Conservation (phyloP, 2,113 vertebrate genomes). For the Indicator maculatus region DNA sequence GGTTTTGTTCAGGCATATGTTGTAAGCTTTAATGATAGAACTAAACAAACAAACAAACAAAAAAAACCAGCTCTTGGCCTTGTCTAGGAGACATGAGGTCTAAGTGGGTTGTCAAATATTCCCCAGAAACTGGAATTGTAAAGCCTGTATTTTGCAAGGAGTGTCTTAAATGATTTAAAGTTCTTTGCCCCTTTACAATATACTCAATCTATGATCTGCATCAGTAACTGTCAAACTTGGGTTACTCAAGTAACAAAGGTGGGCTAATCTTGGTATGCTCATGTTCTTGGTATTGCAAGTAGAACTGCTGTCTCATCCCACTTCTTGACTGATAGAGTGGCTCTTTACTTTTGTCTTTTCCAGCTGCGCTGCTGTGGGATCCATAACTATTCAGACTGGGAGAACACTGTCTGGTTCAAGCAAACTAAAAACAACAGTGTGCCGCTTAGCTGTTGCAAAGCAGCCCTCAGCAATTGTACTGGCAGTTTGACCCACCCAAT, state of each 20-base stretch:
- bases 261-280: neutral
- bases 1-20: neutral
- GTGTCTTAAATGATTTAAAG: neutral
- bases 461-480: conserved; percentile 86
- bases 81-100: neutral
- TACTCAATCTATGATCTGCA: neutral
- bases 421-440: conserved; percentile 95
- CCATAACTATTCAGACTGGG: conserved; percentile 95
- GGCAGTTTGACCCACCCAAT: conserved; percentile 85
- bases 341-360: neutral
- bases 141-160: neutral
- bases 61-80: neutral
- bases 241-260: neutral
- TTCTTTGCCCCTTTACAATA: neutral
- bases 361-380: conserved; percentile 96
- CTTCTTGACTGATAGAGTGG: neutral
- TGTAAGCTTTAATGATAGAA: neutral
- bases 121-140: neutral
- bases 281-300: neutral
- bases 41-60: neutral
- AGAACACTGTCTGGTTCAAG: conserved; percentile 91
- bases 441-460: conserved; percentile 93
- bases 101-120: neutral
- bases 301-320: neutral
- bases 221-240: neutral